Percentiles rank a stretch among this genome's conserved stretches.
Conservation (phyloP, 2,113 vertebrate species). For the Geococcyx californianus region DNA sequence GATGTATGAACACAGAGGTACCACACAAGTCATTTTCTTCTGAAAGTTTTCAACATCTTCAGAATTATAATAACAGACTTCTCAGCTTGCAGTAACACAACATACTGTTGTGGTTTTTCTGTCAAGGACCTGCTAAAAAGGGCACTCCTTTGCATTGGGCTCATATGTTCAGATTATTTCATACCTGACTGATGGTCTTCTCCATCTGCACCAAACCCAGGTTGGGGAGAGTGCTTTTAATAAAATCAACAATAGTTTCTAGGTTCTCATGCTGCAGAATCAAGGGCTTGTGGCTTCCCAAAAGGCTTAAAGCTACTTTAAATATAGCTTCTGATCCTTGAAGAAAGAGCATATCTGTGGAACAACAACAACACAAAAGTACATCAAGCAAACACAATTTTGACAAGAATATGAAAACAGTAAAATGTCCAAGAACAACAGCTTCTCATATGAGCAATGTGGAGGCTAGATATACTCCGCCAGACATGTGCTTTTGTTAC, state of each 20-base stretch:
- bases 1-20: background rate
- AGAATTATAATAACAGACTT: background rate
- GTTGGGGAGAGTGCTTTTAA: constrained; percentile 92
- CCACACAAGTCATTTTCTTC: background rate
- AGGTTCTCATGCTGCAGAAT: constrained; percentile 93
- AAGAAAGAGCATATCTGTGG: constrained; percentile 91
- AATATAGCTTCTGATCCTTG: constrained; percentile 94
- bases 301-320: constrained; percentile 91
- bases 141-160: background rate
- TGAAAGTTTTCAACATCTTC: background rate
- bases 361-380: constrained; percentile 53
- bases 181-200: constrained; percentile 95
- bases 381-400: background rate
- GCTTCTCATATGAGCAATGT: background rate
- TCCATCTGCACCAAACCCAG: constrained; percentile 96
- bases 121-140: background rate
- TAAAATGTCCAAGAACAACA: background rate
- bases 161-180: background rate
- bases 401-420: background rate
- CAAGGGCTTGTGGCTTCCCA: constrained; percentile 93
- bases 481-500: background rate
- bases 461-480: background rate
- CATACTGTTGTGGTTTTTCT: background rate
- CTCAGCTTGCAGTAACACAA: background rate
- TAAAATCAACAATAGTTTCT: constrained; percentile 95